These are phyloP conservation scores for Leptodactylus fuscus DNA, from an alignment of 2,113 vertebrate genomes.

Conservation along the genomic window DNA sequence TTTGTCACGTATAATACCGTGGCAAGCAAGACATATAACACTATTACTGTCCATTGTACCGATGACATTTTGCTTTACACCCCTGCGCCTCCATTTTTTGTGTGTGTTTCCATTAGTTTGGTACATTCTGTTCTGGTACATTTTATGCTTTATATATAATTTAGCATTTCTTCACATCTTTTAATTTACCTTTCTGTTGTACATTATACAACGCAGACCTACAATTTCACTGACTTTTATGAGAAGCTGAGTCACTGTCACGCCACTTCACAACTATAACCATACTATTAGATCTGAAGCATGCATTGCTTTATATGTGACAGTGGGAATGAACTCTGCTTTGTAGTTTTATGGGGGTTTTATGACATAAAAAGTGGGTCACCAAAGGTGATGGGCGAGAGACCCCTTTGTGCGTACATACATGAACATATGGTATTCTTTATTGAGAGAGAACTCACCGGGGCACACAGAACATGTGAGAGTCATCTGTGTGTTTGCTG, in stretches of 20 bases:
- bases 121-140: not conserved
- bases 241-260: too few species aligned
- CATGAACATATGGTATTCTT: too few species aligned
- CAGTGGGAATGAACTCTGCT: too few species aligned
- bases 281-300: too few species aligned
- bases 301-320: too few species aligned
- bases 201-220: not conserved
- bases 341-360: too few species aligned
- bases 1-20: not conserved
- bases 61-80: too few species aligned
- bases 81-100: not conserved
- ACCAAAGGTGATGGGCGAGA: not conserved
- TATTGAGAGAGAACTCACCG: not conserved
- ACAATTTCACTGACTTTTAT: not conserved
- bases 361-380: not conserved
- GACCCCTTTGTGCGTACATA: too few species aligned
- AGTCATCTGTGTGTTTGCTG: not conserved
- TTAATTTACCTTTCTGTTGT: not conserved
- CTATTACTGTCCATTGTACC: not conserved
- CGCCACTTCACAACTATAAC: too few species aligned
- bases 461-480: not conserved
- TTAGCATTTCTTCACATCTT: not conserved
- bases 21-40: not conserved
- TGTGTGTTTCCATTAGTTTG: not conserved
- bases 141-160: not conserved